phyloP scores from a whole-genome alignment of 2,888 invertebrate species.

The Cremastobaeus sp. region DNA sequence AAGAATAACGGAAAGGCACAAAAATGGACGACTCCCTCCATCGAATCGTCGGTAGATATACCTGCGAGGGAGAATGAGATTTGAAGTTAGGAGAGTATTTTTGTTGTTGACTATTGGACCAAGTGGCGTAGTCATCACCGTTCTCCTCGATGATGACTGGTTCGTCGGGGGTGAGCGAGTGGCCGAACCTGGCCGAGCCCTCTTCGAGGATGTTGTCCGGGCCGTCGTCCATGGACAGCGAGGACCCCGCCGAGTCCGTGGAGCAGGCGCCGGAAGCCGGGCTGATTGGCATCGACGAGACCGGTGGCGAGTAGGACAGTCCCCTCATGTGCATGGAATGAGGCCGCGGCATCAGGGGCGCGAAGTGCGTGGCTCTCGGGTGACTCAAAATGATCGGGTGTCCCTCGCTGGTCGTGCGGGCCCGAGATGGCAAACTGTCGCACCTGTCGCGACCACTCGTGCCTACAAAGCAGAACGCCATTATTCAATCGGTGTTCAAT shows the following conservation, averaged over 20 bases:
- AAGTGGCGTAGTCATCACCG: conserved; percentile 80
- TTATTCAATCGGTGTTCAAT: conserved; percentile 63
- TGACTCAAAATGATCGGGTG: conserved; percentile 75
- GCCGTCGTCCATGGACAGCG: conserved; percentile 83
- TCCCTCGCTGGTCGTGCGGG: conserved; percentile 84
- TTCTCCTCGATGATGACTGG: conserved; percentile 84
- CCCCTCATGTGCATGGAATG: conserved; percentile 79
- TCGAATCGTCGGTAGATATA: no score
- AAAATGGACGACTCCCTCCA: no score
- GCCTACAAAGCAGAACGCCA: conserved; percentile 72
- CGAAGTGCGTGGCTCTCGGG: conserved; percentile 75
- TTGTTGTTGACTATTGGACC: conserved; percentile 70
- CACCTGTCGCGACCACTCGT: conserved; percentile 84
- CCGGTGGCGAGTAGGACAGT: conserved; percentile 79
- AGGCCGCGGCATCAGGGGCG: conserved; percentile 78
- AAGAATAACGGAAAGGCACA: no score
- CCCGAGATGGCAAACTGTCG: conserved; percentile 89
- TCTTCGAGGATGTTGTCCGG: conserved; percentile 77
- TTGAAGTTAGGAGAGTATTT: conserved; percentile 78
- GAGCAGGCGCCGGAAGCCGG: conserved; percentile 82
- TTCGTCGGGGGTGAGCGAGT: conserved; percentile 82
- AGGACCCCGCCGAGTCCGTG: conserved; percentile 85
- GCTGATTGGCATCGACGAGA: conserved; percentile 81
- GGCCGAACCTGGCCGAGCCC: conserved; percentile 77
- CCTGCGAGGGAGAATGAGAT: conserved; percentile 78